Evolutionary conservation across 2,888 invertebrate genomes (phyloP).

Genomic region (Protodeltote pygarga): DNA sequence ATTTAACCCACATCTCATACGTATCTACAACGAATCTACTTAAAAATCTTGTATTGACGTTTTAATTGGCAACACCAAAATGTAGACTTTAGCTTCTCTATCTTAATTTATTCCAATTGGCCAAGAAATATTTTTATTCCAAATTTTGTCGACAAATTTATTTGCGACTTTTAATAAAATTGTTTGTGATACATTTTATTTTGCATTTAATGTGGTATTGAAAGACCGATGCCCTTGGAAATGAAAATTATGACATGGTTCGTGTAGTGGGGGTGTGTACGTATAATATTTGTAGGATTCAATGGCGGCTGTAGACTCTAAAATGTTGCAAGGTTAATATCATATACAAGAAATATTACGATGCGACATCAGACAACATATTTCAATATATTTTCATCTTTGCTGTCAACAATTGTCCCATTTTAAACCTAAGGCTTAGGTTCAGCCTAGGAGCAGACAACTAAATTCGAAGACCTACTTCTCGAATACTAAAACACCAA

Average conservation of each 20-base stretch:
- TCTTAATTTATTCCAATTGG: slow-evolving; percentile 4
- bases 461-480: too few relatives aligned
- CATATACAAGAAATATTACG: too few relatives aligned
- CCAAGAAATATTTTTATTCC: slow-evolving; percentile 1
- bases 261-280: slow-evolving; percentile 10
- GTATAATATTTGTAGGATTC: too few relatives aligned
- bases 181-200: slow-evolving; percentile 16
- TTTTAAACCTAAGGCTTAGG: too few relatives aligned
- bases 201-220: slow-evolving; percentile 32
- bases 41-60: not conserved
- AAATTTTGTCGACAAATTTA: slow-evolving; percentile 1
- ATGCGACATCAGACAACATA: too few relatives aligned
- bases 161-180: not conserved
- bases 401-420: too few relatives aligned
- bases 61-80: slow-evolving; percentile 19
- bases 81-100: slow-evolving; percentile 3
- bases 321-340: too few relatives aligned
- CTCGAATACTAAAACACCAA: too few relatives aligned
- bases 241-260: not conserved
- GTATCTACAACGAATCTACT: not conserved
- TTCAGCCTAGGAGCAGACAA: too few relatives aligned
- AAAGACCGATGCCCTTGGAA: slow-evolving; percentile 34
- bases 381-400: too few relatives aligned
- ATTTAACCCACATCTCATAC: too few relatives aligned
- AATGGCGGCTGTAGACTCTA: too few relatives aligned